Conservation (phyloP, 2,113 vertebrate species). For the Ammodramus savannarum region DNA sequence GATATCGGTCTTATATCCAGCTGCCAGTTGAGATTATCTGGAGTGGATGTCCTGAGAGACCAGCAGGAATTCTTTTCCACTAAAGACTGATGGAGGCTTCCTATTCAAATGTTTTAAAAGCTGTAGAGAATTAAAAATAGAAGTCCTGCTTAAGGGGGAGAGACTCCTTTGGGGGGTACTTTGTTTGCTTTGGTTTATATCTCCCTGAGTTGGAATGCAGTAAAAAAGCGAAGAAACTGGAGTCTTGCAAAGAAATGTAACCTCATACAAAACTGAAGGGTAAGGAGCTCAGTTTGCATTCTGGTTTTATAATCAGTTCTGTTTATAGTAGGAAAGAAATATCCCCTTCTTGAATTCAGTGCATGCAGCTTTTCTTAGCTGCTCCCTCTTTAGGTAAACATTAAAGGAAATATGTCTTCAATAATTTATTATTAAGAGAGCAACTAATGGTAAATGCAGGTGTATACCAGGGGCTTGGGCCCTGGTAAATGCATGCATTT, state of each 20-base stretch:
- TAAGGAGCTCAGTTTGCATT: constrained; percentile 51
- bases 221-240: constrained; percentile 64
- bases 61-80: constrained; percentile 52
- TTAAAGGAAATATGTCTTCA: constrained; percentile 38
- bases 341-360: constrained; percentile 64
- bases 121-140: constrained; percentile 76
- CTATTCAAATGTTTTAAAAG: constrained; percentile 72
- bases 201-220: constrained; percentile 67
- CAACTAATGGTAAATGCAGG: constrained; percentile 71
- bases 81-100: constrained; percentile 62
- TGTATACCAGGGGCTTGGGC: neutral
- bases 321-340: constrained; percentile 74
- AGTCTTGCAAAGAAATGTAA: constrained; percentile 44
- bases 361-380: constrained; percentile 53
- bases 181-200: constrained; percentile 76
- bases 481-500: neutral
- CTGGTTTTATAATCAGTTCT: constrained; percentile 77
- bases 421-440: constrained; percentile 46
- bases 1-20: neutral
- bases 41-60: constrained; percentile 58
- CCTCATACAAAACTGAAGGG: constrained; percentile 53
- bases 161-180: constrained; percentile 68
- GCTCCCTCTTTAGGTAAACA: constrained; percentile 64
- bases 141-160: constrained; percentile 44
- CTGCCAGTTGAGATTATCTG: constrained; percentile 65